Evolutionary conservation across 2,113 vertebrate species (phyloP), one percentile per base, ranked within the genome.

Genomic region (Terrapene triunguis): DNA sequence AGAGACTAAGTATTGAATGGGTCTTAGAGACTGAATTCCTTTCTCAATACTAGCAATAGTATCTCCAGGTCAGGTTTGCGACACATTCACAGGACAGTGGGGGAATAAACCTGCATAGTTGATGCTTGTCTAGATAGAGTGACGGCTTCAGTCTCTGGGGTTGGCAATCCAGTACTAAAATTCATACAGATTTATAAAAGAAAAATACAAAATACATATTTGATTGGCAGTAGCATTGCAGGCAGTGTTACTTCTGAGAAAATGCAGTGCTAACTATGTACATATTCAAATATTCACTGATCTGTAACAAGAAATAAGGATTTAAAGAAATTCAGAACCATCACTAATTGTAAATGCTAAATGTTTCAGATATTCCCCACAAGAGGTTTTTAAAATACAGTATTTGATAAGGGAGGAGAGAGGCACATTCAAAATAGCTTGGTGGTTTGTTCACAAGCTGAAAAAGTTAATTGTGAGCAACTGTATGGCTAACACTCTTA

Each of bases 301-400:
- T 82, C 32, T 27, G 38, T 48, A 55, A 35, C 29, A 74, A 11
- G 69, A 88, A 82, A 91, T 65, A 0, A 80, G 11, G n/a, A 84
- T 88, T 90, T 65, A 47, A 80, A 87, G 92, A 42, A 88, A 91
- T 89, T 95, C 38, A 84, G 51, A 94, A 59, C 74, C 29, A 57
- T 72, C 59, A 42, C 16, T 55, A 82, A 65, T 44, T 44, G 22
- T 50, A 69, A 48, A 16, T 84, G n/a, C 50, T 69, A 51, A 76
- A 38, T 2, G 10, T n/a, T 89, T 54, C 69, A 88, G 44, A n/a
- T 32, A 78, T 44, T 79, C 47, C 16, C 38, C 48, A 83, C 24
- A 72, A 54, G 16, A 85, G n/a, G 24, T 29, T 55, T 92, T 92
- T 80, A 3, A 4, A 85, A 7, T 0, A 59, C 16, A 74, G 35